Conservation (phyloP, 1,140 invertebrate species). For the Trachymyrmex septentrionalis region DNA sequence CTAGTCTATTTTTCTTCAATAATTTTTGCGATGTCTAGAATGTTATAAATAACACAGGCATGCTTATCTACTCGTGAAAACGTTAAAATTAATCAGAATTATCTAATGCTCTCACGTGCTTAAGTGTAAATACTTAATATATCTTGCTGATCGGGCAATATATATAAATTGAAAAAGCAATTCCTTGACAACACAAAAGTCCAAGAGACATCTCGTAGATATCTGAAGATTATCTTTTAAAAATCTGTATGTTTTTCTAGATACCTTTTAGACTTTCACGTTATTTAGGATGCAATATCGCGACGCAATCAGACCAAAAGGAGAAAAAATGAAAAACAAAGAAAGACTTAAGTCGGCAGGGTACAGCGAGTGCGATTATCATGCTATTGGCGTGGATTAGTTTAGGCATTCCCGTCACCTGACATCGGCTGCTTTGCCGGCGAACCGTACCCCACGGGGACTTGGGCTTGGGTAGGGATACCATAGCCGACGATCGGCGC, state of each 20-base stretch:
- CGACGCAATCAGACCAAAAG: neutral
- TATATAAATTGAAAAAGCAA: neutral
- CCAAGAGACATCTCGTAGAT: neutral
- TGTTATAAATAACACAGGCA: neutral
- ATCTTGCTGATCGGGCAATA: neutral
- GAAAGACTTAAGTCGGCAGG: neutral
- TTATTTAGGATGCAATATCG: neutral
- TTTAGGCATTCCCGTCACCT: conserved; percentile 83
- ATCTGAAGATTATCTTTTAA: neutral
- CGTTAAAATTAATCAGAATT: conserved; percentile 10
- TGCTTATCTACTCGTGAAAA: conserved; percentile 18
- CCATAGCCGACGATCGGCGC: conserved; percentile 77
- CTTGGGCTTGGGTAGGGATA: conserved; percentile 81
- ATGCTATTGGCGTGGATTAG: conserved; percentile 61
- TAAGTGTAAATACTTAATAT: neutral
- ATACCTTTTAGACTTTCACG: neutral
- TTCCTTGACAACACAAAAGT: conserved; percentile 17
- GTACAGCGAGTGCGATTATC: conserved; percentile 51
- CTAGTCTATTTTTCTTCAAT: neutral
- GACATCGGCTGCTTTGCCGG: conserved; percentile 88
- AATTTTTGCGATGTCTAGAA: conserved; percentile 17
- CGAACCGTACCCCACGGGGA: conserved; percentile 87
- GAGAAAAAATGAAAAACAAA: conserved; percentile 12
- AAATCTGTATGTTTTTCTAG: neutral
- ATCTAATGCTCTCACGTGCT: conserved; percentile 4